phyloP scores from a whole-genome alignment of 2,888 invertebrate genomes.

The Petrolisthes manimaculis region DNA sequence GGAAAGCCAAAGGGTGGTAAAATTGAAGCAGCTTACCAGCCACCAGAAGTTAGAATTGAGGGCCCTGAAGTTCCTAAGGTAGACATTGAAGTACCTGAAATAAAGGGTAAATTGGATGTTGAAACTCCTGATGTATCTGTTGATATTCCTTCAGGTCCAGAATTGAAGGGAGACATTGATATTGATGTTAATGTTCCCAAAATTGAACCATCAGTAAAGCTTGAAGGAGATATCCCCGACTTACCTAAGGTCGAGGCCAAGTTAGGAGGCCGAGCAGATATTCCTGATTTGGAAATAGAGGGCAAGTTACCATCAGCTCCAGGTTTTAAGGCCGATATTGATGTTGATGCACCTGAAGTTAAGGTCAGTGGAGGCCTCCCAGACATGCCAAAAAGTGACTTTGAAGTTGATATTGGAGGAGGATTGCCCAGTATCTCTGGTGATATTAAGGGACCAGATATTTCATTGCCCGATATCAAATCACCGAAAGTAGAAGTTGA shows the following conservation, averaged over 20 bases:
- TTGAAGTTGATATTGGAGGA: conserved; percentile 13
- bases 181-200: conserved; percentile 29
- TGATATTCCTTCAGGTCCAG: conserved; percentile 12
- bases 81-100: conserved; percentile 8
- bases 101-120: conserved; percentile 24
- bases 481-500: conserved; percentile 28
- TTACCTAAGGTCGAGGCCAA: conserved; percentile 48
- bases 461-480: conserved; percentile 31
- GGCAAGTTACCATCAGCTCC: conserved; percentile 17
- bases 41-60: conserved; percentile 23
- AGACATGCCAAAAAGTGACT: conserved; percentile 4
- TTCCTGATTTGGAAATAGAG: conserved; percentile 28
- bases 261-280: conserved; percentile 36
- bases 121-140: conserved; percentile 22
- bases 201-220: conserved; percentile 26
- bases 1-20: conserved; percentile 31
- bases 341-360: conserved; percentile 33
- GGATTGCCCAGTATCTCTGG: conserved; percentile 5
- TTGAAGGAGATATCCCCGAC: conserved; percentile 48
- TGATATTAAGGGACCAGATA: conserved; percentile 12
- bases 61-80: conserved; percentile 17
- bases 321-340: conserved; percentile 23
- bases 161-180: conserved; percentile 25
- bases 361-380: conserved; percentile 27
- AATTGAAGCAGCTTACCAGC: conserved; percentile 19